A percentile compares a stretch with the other conserved stretches of the same genome.
These are phyloP conservation scores for Tetramorium parvispinum DNA, from an alignment of 1,140 invertebrate species.

Conservation along the genomic window DNA sequence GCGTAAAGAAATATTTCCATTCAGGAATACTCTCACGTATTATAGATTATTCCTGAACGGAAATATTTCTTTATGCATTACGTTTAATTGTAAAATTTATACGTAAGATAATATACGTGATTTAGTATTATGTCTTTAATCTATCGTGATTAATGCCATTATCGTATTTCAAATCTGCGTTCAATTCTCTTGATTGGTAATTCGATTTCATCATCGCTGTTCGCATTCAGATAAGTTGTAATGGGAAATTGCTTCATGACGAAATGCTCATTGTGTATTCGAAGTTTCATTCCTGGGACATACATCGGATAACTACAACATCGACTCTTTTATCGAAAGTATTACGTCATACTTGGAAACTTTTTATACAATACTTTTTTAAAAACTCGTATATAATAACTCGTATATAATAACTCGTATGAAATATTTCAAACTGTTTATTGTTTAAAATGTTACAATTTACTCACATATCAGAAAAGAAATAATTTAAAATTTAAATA, in stretches of 20 bases:
- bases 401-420: too few species aligned
- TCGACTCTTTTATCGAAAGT: conserved; percentile 10
- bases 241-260: conserved; percentile 46
- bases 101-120: not conserved
- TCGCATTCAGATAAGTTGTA: conserved; percentile 16
- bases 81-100: not conserved
- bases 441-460: not conserved
- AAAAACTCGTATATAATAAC: not conserved
- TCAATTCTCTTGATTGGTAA: conserved; percentile 17
- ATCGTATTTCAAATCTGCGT: conserved; percentile 10
- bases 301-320: conserved; percentile 32
- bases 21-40: too few species aligned
- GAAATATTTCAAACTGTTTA: not conserved
- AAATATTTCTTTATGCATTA: not conserved
- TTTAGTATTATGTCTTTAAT: not conserved
- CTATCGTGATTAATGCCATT: conserved; percentile 5
- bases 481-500: not conserved
- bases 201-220: conserved; percentile 18
- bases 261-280: conserved; percentile 49
- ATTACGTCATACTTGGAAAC: not conserved
- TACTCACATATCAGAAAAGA: not conserved
- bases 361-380: not conserved
- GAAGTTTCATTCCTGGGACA: conserved; percentile 64
- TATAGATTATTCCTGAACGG: too few species aligned
- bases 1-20: not conserved